A percentile compares a stretch with the other conserved stretches of the same genome.
Evolutionary conservation across 2,797 vertebrate genomes (phyloP).

Genomic region (Siniperca obscura): DNA sequence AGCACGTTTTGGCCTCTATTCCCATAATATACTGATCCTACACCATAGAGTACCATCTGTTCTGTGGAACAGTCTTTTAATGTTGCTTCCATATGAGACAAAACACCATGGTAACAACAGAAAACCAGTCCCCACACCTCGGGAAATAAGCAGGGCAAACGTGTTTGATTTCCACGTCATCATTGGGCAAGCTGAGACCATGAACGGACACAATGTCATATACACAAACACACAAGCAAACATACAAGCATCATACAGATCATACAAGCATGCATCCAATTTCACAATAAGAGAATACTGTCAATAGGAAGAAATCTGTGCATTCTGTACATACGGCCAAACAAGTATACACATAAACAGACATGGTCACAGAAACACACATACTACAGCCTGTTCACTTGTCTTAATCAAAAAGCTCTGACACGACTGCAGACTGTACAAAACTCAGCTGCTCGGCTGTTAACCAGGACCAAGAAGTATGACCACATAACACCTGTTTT

Average conservation of each 20-base stretch:
- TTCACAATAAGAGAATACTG: not conserved
- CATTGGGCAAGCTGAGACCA: not conserved
- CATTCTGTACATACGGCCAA: not conserved
- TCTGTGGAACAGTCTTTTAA: constrained; percentile 42
- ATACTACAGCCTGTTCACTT: no score
- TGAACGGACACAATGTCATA: not conserved
- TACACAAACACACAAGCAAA: not conserved
- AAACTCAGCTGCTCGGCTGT: no score
- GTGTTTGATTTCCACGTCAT: constrained; percentile 51
- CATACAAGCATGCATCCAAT: not conserved
- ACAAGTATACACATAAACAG: not conserved
- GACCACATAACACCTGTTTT: no score
- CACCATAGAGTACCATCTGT: constrained; percentile 71
- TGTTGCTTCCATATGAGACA: constrained; percentile 37
- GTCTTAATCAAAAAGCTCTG: no score
- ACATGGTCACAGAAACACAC: not conserved
- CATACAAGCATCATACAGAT: not conserved
- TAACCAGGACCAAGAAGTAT: no score
- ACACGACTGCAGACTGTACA: no score
- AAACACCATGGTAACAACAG: constrained; percentile 38
- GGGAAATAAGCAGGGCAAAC: constrained; percentile 29
- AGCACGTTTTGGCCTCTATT: constrained; percentile 57
- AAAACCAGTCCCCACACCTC: constrained; percentile 23
- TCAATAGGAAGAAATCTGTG: not conserved
- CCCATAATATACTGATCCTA: constrained; percentile 48